Evolutionary conservation across 2,888 invertebrate species (phyloP), one percentile per base, ranked within the genome.

Genomic region (Plagiodera versicolora): DNA sequence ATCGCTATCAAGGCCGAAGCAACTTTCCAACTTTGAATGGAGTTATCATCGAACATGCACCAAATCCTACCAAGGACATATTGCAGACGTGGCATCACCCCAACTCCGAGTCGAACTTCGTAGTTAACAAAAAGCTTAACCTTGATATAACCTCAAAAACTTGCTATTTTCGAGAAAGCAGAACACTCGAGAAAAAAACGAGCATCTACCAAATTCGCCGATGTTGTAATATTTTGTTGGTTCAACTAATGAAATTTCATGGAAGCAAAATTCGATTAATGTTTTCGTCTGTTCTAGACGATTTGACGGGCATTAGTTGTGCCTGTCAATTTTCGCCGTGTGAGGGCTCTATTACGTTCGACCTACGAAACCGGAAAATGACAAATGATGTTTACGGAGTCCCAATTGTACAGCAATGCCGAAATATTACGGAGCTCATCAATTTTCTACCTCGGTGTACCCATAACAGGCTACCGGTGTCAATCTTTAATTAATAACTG

Each of bases 401-500:
- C 65, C 60, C 65, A 60, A 61, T 63, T 58, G 61, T 52, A 60
- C 62, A 39, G 59, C 58, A 61, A 64, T 65, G 56, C 62, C 62
- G 56, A 65, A 65, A 65, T 58, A 65, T 58, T 65, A 65, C 62
- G 20, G 49, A 54, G 20, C 56, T 60, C 62, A 63, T 65, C 56
- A 65, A 65, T 63, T 65, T 65, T 59, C 63, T 50, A 63, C 61
- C 54, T 46, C 32, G 19, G 30, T 48, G 57, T 28, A 50, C 45
- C 52, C 51, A 56, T 16, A 56, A 52, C 45, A 11, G 39, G 39
- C 61, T 62, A 56, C 60, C 60, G 50, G 60, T 65, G 65, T 65
- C 61, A 65, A 65, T 64, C 59, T 62, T 62, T 65, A 65, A 65
- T 65, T 65, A 62, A 65, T 65, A 57, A 48, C 53, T 56, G 51